Conservation (phyloP, 2,888 invertebrate species). For the Nipponacmea schrenckii region DNA sequence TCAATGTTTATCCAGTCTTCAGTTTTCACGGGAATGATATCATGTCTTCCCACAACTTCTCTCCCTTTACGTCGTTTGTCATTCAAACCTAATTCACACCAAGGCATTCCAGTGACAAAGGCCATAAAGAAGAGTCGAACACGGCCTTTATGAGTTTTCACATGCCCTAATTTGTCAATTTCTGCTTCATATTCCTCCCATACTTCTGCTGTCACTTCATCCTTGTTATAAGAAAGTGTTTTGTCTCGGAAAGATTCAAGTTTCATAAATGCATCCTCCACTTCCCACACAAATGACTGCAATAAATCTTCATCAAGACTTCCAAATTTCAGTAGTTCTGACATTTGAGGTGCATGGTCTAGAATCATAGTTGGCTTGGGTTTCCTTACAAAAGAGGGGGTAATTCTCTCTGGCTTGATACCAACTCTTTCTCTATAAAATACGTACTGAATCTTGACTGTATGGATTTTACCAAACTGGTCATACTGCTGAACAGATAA, state of each 20-base stretch:
- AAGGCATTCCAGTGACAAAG: constrained; percentile 92
- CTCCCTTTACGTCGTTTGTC: constrained; percentile 97
- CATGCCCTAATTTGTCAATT: constrained; percentile 63
- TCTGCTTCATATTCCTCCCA: constrained; percentile 66
- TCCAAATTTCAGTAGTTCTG: constrained; percentile 95
- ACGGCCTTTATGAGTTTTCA: constrained; percentile 83
- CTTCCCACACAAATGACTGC: constrained; percentile 87
- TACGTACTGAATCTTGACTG: constrained; percentile 94
- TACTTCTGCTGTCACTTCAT: constrained; percentile 66
- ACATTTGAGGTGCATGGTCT: constrained; percentile 94
- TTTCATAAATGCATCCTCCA: constrained; percentile 86
- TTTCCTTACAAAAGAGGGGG: constrained; percentile 65
- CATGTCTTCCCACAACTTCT: constrained; percentile 98
- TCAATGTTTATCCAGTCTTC: constrained; percentile 99
- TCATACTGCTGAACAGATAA: constrained; percentile 88
- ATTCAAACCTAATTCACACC: constrained; percentile 95
- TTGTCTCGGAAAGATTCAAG: constrained; percentile 61
- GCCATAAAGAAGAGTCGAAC: constrained; percentile 95
- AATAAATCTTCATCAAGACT: constrained; percentile 88
- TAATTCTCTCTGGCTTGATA: constrained; percentile 63
- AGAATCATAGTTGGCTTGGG: constrained; percentile 73
- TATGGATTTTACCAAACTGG: constrained; percentile 99
- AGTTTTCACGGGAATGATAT: constrained; percentile 91
- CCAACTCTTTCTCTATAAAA: constrained; percentile 98
- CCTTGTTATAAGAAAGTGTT: constrained; percentile 65